These are phyloP conservation scores for Anthopleura xanthogrammica DNA, from an alignment of 92 coral and sea anemone species.

Conservation along the genomic window DNA sequence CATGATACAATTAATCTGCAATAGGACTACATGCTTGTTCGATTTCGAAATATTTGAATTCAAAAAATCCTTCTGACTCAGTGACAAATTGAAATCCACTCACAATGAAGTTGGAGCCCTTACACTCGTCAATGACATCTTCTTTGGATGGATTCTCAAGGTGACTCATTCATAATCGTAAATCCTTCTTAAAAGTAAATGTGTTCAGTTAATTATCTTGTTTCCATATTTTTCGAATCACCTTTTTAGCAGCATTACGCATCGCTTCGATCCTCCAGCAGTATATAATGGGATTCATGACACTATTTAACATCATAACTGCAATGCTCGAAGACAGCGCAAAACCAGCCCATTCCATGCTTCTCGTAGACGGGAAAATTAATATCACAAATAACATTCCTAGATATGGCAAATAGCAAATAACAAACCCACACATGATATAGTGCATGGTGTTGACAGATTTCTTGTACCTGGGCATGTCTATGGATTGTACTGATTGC, in stretches of 20 bases:
- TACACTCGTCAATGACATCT: no score
- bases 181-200: no score
- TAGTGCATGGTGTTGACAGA: conserved; percentile 24
- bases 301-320: background rate
- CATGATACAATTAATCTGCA: no score
- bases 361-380: background rate
- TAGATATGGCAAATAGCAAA: background rate
- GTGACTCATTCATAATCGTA: no score
- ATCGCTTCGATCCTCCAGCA: background rate
- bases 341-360: background rate
- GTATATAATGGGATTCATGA: background rate
- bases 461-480: conserved; percentile 13
- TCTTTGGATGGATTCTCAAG: no score
- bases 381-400: background rate
- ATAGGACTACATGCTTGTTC: no score
- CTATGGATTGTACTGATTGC: conserved; percentile 1
- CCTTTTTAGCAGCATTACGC: background rate
- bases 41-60: no score
- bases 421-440: conserved; percentile 3
- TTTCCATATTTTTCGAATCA: background rate
- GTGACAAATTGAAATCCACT: no score
- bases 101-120: no score
- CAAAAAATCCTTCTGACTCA: no score
- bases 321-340: background rate
- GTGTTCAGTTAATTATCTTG: background rate